Evolutionary conservation across 2,888 invertebrate species (phyloP), one percentile per base, ranked within the genome.

Genomic region (Thymelicus acteon): DNA sequence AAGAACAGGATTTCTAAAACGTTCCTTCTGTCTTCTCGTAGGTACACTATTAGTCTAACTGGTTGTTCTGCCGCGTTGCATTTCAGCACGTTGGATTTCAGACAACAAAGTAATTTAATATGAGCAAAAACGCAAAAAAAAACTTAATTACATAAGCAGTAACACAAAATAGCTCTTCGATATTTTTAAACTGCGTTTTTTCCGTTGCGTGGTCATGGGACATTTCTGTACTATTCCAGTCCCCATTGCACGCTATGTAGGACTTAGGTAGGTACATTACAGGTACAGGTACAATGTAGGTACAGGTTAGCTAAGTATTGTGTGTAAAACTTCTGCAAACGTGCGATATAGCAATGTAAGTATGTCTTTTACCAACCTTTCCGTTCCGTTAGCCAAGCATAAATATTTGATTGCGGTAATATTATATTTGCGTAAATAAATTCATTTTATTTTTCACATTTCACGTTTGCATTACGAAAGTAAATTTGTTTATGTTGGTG

Each of bases 371-470:
- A 67, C 24, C 15, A n/a, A 37, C 24, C 52, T 68, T 68, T 67
- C 40, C 60, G 40, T 67, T 52, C 47, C 19, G 24, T 60, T 67
- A 47, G 52, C 31, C 60, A 60, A 52, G 67, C 61, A 61, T 68
- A 68, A 68, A 68, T 44, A 62, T 61, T 62, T 68, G 61, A 62
- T 54, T 52, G 54, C 19, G 62, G 49, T 60, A 24, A 31, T 40
- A 67, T 52, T 49, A 67, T 60, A 60, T 67, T 49, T 49, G 13
- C 60, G 49, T 39, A 40, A 67, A 67, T 52, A 67, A 60, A 67
- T 68, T 47, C 31, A 61, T 44, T 54, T 24, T n/a, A 44, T 68
- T 62, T 67, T 49, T 62, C 12, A 24, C 68, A 62, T 57, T 62
- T 52, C 15, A 52, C 24, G 54, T 68, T 62, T 62, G 31, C 60